These are phyloP conservation scores for Erpobdella octoculata DNA, from an alignment of 2,888 invertebrate genomes.

Conservation along the genomic window DNA sequence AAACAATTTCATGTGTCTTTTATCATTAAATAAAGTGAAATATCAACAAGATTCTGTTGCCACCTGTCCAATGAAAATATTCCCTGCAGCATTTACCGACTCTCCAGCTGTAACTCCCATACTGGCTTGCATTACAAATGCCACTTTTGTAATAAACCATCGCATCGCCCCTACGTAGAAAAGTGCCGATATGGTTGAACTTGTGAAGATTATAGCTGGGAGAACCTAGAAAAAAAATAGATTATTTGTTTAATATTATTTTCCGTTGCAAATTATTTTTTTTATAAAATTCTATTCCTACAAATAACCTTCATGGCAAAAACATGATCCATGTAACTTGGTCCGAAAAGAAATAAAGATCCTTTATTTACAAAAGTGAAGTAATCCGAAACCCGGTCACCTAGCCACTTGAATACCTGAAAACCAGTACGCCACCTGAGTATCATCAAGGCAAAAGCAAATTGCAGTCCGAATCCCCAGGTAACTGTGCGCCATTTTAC, in stretches of 20 bases:
- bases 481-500: constrained; percentile 38
- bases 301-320: constrained; percentile 79
- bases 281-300: too few species aligned
- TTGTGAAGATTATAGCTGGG: constrained; percentile 84
- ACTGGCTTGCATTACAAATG: constrained; percentile 62
- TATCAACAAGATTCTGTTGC: too few species aligned
- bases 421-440: constrained; percentile 44
- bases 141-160: constrained; percentile 70
- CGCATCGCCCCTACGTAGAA: constrained; percentile 79
- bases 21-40: too few species aligned
- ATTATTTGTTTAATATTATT: neutral
- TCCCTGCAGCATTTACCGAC: constrained; percentile 82
- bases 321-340: constrained; percentile 52
- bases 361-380: constrained; percentile 55
- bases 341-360: constrained; percentile 73
- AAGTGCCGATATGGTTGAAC: constrained; percentile 75
- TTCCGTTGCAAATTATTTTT: neutral
- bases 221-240: constrained; percentile 55
- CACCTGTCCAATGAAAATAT: constrained; percentile 88
- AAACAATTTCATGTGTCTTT: too few species aligned
- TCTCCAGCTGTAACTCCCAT: constrained; percentile 87
- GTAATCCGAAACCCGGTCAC: constrained; percentile 38
- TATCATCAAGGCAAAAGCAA: constrained; percentile 54
- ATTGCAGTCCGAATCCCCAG: constrained; percentile 39
- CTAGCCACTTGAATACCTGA: constrained; percentile 60